Evolutionary conservation across 1,140 invertebrate species (phyloP), one percentile per base, ranked within the genome.

Genomic region (Harpegnathos saltator): DNA sequence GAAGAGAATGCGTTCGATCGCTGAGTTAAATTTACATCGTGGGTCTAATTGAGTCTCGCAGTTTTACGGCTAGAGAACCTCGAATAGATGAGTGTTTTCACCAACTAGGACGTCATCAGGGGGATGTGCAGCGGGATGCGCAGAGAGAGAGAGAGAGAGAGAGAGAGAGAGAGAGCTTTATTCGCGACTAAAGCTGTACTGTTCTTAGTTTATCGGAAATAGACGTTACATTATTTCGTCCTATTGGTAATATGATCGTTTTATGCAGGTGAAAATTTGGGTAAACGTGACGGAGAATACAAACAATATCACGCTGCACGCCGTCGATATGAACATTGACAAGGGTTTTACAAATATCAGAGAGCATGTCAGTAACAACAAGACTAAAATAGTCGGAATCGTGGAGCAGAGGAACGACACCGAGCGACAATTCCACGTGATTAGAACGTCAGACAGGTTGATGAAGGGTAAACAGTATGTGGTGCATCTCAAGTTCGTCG

Each of bases 231-330:
- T 24, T 4, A 12, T 7, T 33, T 29, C 9, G 4, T 7, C 14
- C 54, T 24, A 12, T 17, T 26, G 33, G 3, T 38, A 63, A 54
- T 48, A 12, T 65, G 14, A 19, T 38, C 1, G 22, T 3, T 48
- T 11, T 61, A 71, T 66, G 11, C 29, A 92, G 92, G 92, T 93
- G 0, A 95, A 94, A 85, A 96, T 98, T 84, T 85, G 95, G 3
- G 92, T 98, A 14, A 95, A 95, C 59, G 96, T 96, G 0, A 94
- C 95, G 9, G 94, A 96, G 83, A 93, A 95, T 74, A 97, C 97
- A 12, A 94, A 95, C 24, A 97, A 96, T 90, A 95, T 98, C 19
- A 98, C 97, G 0, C 94, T 98, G 68, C 98, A 98, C 89, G 96
- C 96, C 5, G 95, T 96, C 33, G 96, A 97, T 72, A 94, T 98